phyloP scores from a whole-genome alignment of 2,797 vertebrate species.

The Benthosema pterotum region DNA sequence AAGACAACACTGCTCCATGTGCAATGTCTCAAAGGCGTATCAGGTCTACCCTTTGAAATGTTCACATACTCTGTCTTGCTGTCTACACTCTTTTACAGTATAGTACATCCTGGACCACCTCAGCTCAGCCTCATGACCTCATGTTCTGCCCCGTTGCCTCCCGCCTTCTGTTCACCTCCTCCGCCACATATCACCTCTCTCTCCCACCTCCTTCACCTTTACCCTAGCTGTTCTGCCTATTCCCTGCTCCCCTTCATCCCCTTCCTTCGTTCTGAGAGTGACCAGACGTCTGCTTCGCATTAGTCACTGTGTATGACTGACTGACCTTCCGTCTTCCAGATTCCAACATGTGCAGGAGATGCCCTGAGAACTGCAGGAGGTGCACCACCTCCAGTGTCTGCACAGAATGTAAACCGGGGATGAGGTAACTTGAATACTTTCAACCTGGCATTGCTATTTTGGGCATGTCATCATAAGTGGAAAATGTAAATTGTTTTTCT shows the following conservation, averaged over 20 bases:
- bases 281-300: conserved; percentile 35
- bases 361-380: conserved; percentile 92
- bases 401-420: conserved; percentile 91
- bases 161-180: conserved; percentile 13
- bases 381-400: conserved; percentile 89
- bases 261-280: conserved; percentile 17
- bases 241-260: conserved; percentile 21
- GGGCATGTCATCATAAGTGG: no score
- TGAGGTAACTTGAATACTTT: conserved; percentile 83
- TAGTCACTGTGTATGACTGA: conserved; percentile 33
- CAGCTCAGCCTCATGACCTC: conserved; percentile 32
- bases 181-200: conserved; percentile 15
- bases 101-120: conserved; percentile 30
- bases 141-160: conserved; percentile 12
- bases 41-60: conserved; percentile 54
- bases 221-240: conserved; percentile 10
- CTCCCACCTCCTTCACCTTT: not conserved
- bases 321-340: conserved; percentile 74
- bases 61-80: conserved; percentile 42
- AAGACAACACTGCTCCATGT: conserved; percentile 8
- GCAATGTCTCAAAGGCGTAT: conserved; percentile 48
- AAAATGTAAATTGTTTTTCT: no score
- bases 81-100: conserved; percentile 32
- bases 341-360: conserved; percentile 90
- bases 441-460: not conserved